Evolutionary conservation across 1,140 invertebrate genomes (phyloP), one percentile per base, ranked within the genome.

Genomic region (Watersipora subatra): DNA sequence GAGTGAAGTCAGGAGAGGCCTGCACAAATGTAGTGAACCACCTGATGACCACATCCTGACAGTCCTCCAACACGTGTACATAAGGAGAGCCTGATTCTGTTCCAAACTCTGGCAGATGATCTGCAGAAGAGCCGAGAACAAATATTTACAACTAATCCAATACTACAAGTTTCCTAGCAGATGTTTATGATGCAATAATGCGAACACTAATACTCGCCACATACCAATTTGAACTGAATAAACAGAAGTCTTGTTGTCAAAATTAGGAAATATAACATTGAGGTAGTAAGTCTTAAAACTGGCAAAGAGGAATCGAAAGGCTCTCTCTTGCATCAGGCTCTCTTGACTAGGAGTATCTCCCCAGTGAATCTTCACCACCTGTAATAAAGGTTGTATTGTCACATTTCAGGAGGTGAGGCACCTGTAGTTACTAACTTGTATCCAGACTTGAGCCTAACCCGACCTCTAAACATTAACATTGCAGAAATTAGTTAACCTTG

Each of bases 221-320:
- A 46, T 28, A 28, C 19, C 25, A 19, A 30, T 15, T 24, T 20
- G 19, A 19, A 24, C 61, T n/a, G 29, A 19, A 75, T 96, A 96
- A 26, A 96, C 83, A 27, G 89, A 91, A 70, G 89, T 91, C 71
- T 84, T 86, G 57, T 86, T 82, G 74, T 89, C 87, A 75, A 94
- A 95, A 71, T 89, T 86, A 0, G 92, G 92, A 80, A 94, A 94
- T 70, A 97, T 89, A 72, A 90, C 85, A 28, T 87, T 88, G 66
- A 97, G 82, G 79, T 97, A 97, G 74, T 89, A 90, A 55, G 86
- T 81, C 81, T 93, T 93, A 75, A 97, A 97, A 71, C 88, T 88
- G 75, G 95, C 88, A 76, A 97, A 85, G 64, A 97, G 81, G 83
- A 96, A 97, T 56, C 87, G 86, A 81, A 97, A 96, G 70, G 88